These are phyloP conservation scores for Andrena fulva DNA, from an alignment of 2,888 invertebrate species.

Conservation along the genomic window DNA sequence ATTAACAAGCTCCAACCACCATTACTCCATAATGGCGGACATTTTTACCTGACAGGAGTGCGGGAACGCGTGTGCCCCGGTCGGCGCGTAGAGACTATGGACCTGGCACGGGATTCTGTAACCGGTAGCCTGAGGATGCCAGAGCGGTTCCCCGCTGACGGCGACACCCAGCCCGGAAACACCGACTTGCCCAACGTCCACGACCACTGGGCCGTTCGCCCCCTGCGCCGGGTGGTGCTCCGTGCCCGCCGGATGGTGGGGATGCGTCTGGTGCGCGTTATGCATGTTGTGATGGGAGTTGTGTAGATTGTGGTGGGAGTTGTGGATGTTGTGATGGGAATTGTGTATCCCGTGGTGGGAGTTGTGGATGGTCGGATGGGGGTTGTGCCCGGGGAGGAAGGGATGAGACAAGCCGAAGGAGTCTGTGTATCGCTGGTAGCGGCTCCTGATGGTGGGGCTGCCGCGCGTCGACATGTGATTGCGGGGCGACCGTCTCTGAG, in stretches of 20 bases:
- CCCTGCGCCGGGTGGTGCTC: constrained; percentile 82
- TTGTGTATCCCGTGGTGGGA: constrained; percentile 75
- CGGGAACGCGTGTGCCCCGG: constrained; percentile 81
- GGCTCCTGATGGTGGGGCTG: constrained; percentile 80
- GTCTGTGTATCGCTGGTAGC: constrained; percentile 79
- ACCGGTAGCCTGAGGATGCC: constrained; percentile 81
- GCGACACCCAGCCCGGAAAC: constrained; percentile 81
- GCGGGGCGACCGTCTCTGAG: constrained; percentile 87
- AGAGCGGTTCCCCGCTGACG: constrained; percentile 79
- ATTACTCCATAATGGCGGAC: too few relatives aligned
- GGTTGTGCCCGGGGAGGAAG: constrained; percentile 78
- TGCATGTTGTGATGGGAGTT: constrained; percentile 81
- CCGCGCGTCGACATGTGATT: constrained; percentile 85
- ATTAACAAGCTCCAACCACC: not conserved
- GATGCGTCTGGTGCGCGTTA: constrained; percentile 80
- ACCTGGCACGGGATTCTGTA: constrained; percentile 82
- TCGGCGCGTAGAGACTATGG: constrained; percentile 82
- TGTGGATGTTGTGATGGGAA: constrained; percentile 77
- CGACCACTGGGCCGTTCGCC: constrained; percentile 81
- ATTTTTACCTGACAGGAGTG: constrained; percentile 82
- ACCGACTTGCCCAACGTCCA: constrained; percentile 82
- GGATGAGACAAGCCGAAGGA: constrained; percentile 78
- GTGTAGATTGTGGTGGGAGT: constrained; percentile 77
- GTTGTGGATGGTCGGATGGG: constrained; percentile 78
- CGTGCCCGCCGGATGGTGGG: constrained; percentile 78